Evolutionary conservation across 2,888 invertebrate genomes (phyloP).

Genomic region (Pimpla rufipes): DNA sequence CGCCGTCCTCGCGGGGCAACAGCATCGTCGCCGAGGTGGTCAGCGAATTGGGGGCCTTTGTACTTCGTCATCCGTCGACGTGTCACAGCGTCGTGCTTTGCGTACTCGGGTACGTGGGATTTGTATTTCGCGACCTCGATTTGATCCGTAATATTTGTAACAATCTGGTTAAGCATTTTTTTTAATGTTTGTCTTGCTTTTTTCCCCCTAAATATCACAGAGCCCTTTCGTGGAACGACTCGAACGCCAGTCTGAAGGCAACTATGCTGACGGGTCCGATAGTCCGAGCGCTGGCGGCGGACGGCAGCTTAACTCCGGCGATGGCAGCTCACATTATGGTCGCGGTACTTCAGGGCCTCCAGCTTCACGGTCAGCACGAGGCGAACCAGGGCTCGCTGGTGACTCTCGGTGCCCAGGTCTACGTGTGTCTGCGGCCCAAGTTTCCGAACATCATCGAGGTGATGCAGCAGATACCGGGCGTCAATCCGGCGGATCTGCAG

Average conservation of each 20-base stretch:
- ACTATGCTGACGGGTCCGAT: constrained; percentile 91
- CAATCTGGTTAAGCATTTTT: not conserved
- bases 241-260: constrained; percentile 93
- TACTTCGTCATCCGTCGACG: constrained; percentile 89
- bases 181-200: too few species aligned
- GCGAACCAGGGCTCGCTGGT: constrained; percentile 93
- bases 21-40: constrained; percentile 90
- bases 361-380: constrained; percentile 96
- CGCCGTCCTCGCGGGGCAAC: constrained; percentile 83
- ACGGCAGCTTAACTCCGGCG: constrained; percentile 88
- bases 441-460: constrained; percentile 90
- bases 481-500: constrained; percentile 92
- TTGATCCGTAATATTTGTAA: not conserved
- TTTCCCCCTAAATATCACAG: too few species aligned
- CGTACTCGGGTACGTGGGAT: constrained; percentile 86
- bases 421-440: constrained; percentile 92
- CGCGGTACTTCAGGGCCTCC: constrained; percentile 92
- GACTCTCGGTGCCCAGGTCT: constrained; percentile 93
- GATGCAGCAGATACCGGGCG: constrained; percentile 92
- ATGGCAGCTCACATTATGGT: constrained; percentile 92
- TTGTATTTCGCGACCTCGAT: not conserved
- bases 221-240: constrained; percentile 95
- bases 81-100: constrained; percentile 89
- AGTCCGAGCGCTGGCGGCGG: constrained; percentile 89
- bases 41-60: constrained; percentile 92